These are phyloP conservation scores for Diplosoma virens DNA, from an alignment of 23 tunicate species.

Conservation along the genomic window DNA sequence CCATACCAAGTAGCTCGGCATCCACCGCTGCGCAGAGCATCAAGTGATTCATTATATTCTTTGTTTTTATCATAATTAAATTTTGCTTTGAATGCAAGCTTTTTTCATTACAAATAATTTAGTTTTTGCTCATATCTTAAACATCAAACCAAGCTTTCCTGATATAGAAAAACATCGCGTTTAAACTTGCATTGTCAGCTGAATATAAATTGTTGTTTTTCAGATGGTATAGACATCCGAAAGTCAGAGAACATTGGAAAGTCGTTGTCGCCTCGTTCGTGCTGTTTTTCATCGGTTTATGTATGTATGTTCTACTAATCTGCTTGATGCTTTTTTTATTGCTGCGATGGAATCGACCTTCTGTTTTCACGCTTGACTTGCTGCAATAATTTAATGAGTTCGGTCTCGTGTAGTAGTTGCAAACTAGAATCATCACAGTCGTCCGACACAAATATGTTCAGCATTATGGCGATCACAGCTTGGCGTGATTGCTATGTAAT, in stretches of 20 bases:
- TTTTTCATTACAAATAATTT: not conserved
- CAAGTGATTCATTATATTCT: not conserved
- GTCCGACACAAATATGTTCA: no score
- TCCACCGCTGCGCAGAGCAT: not conserved
- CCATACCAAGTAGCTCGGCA: conserved; percentile 17
- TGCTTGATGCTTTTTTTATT: no score
- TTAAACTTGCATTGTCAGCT: not conserved
- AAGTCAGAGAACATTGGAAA: conserved; percentile 97
- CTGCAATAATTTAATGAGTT: no score
- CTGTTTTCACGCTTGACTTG: no score
- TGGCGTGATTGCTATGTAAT: no score
- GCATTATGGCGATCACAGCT: no score
- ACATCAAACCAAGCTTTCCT: not conserved
- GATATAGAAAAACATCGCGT: not conserved
- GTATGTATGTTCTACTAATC: conserved; percentile 67
- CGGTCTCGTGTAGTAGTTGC: no score
- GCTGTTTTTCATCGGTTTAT: conserved; percentile 89
- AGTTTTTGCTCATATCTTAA: not conserved
- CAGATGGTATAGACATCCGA: conserved; percentile 96
- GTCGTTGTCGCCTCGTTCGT: conserved; percentile 90
- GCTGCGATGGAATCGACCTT: no score
- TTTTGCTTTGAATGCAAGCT: not conserved
- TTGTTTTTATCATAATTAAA: not conserved
- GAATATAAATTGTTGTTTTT: not conserved
- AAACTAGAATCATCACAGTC: no score